Conservation (phyloP, 2,888 invertebrate genomes). For the Steinernema scapterisci region DNA sequence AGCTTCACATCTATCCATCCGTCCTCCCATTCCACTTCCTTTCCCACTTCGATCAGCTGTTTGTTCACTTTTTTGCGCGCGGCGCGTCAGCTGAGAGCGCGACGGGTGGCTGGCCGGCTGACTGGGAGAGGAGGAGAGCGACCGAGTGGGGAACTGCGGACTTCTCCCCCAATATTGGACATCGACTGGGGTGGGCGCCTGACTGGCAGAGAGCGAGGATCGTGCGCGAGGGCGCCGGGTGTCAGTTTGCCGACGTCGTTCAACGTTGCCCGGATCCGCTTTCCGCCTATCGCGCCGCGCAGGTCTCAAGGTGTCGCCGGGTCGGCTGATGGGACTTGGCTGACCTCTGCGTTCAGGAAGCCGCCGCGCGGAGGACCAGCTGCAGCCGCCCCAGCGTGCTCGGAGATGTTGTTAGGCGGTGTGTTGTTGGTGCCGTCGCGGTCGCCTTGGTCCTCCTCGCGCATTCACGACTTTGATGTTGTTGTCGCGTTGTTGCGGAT, state of each 20-base stretch:
- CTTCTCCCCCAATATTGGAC: constrained; percentile 29
- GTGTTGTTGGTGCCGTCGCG: neutral
- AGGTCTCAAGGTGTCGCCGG: constrained; percentile 9
- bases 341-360: constrained; percentile 7
- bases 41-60: constrained; percentile 20
- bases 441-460: too few species aligned
- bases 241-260: constrained; percentile 8
- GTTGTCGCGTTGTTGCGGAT: neutral
- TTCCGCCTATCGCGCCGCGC: neutral
- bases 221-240: neutral
- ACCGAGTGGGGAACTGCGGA: neutral
- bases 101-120: neutral
- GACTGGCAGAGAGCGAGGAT: neutral
- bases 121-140: neutral
- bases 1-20: too few species aligned
- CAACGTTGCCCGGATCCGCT: neutral
- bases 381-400: neutral
- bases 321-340: neutral
- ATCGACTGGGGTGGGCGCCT: neutral
- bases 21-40: too few species aligned
- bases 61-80: constrained; percentile 22
- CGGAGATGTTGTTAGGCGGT: neutral
- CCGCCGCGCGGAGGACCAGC: neutral
- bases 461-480: neutral
- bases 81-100: neutral